Conservation (phyloP, 2,888 invertebrate genomes). For the Dendrolimus pini region DNA sequence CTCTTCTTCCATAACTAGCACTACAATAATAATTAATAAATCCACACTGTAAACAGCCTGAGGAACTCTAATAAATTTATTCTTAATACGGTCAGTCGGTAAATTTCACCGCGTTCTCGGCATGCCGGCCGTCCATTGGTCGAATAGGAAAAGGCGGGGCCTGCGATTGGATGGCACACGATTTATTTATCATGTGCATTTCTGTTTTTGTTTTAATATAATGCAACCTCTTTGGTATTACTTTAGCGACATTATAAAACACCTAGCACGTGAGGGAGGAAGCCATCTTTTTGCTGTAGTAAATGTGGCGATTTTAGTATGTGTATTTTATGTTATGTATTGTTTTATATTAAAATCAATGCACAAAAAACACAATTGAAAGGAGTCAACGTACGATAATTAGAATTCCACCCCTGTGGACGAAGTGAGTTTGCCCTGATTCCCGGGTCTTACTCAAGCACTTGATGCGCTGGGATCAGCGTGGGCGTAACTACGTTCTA, state of each 20-base stretch:
- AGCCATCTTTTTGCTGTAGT: conserved; percentile 14
- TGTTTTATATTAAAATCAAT: too few species aligned
- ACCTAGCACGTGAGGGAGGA: conserved; percentile 10
- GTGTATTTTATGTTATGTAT: not conserved
- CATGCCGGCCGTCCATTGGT: conserved; percentile 38
- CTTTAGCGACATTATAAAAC: not conserved
- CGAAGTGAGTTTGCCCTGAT: too few species aligned
- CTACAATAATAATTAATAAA: too few species aligned
- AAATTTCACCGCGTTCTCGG: conserved; percentile 55
- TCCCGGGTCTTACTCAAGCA: too few species aligned
- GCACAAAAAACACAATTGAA: too few species aligned
- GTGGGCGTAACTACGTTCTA: too few species aligned
- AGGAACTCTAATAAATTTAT: conserved; percentile 57
- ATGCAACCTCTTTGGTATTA: not conserved
- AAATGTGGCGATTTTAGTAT: not conserved
- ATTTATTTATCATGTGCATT: conserved; percentile 71
- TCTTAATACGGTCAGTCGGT: conserved; percentile 70
- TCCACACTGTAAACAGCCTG: not conserved
- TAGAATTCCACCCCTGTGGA: too few species aligned
- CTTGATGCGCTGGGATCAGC: too few species aligned
- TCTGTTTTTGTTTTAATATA: conserved; percentile 36
- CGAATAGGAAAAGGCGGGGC: conserved; percentile 49
- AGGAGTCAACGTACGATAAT: too few species aligned
- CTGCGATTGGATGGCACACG: conserved; percentile 45
- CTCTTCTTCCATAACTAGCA: too few species aligned